These are phyloP conservation scores for Anagrus nilaparvatae DNA, from an alignment of 1,140 invertebrate genomes.

Conservation along the genomic window DNA sequence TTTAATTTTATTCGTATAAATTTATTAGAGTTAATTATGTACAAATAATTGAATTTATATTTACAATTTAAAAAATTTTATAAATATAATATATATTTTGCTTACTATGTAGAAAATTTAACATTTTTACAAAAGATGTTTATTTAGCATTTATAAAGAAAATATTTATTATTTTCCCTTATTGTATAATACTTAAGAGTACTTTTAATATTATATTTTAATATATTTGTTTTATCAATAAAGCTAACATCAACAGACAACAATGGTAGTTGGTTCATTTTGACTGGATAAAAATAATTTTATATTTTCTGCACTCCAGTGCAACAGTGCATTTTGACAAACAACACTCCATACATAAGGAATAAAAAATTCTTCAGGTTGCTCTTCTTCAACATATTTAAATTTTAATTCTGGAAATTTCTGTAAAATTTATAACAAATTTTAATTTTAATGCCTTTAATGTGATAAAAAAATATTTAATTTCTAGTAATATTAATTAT, in stretches of 20 bases:
- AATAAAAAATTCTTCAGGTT: constrained; percentile 98
- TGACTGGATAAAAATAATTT: constrained; percentile 39
- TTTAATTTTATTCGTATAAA: too few relatives aligned
- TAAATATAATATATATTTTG: constrained; percentile 17
- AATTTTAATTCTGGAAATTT: constrained; percentile 99
- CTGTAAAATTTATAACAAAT: constrained; percentile 44
- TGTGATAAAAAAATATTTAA: background rate
- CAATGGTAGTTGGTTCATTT: constrained; percentile 34
- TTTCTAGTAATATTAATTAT: background rate
- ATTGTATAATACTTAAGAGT: too few relatives aligned
- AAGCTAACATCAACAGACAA: constrained; percentile 42
- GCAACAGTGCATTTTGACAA: constrained; percentile 65
- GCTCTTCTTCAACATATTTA: constrained; percentile 97
- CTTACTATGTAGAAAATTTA: constrained; percentile 3
- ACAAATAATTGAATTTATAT: constrained; percentile 12
- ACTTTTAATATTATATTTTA: too few relatives aligned
- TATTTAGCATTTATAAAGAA: background rate
- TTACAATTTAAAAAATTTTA: constrained; percentile 9
- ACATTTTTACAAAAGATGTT: background rate
- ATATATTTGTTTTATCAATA: too few relatives aligned
- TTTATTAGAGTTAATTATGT: constrained; percentile 16
- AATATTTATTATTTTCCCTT: too few relatives aligned
- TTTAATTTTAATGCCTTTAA: background rate
- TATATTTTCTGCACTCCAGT: constrained; percentile 60
- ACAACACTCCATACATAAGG: constrained; percentile 97